A percentile compares a stretch with the other conserved stretches of the same genome.
phyloP scores from a whole-genome alignment of 2,113 vertebrate genomes.

The Pogona vitticeps region DNA sequence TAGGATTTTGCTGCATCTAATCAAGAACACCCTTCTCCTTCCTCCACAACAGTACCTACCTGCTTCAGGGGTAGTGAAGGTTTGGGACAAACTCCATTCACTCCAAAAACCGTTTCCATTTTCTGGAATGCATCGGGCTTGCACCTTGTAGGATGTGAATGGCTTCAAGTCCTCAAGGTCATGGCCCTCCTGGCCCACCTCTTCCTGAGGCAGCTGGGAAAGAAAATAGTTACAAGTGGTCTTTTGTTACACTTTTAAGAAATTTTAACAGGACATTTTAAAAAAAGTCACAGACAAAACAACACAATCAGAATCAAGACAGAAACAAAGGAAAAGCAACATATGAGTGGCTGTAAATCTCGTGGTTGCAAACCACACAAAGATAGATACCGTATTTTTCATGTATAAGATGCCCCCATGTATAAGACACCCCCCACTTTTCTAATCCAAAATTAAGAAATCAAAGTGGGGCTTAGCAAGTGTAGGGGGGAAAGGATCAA shows the following conservation, averaged over 20 bases:
- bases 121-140: slow-evolving; percentile 68
- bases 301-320: not conserved
- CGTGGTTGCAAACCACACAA: not conserved
- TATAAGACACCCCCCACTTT: too few relatives aligned
- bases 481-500: too few relatives aligned
- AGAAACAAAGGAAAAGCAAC: too few relatives aligned
- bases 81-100: slow-evolving; percentile 70
- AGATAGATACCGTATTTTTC: too few relatives aligned
- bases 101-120: slow-evolving; percentile 56
- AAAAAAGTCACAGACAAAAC: not conserved
- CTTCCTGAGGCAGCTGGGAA: slow-evolving; percentile 39
- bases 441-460: too few relatives aligned
- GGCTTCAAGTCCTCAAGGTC: slow-evolving; percentile 52
- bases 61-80: slow-evolving; percentile 53
- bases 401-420: too few relatives aligned
- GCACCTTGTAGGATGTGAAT: slow-evolving; percentile 70
- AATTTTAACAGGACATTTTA: not conserved
- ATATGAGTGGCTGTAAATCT: not conserved
- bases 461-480: too few relatives aligned
- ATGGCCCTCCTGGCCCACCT: not conserved
- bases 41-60: slow-evolving; percentile 63
- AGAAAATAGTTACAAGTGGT: not conserved
- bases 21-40: not conserved
- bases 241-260: not conserved
- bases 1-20: not conserved